Evolutionary conservation across 1,140 invertebrate species (phyloP).

Genomic region (Bombyx mori): ASM3026992v2 NC_085110.1:2643001-2643500

Average conservation of each 20-base stretch:
- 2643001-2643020: too few relatives aligned
- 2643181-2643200: conserved; percentile 1
- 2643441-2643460: too few relatives aligned
- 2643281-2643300: conserved; percentile 93
- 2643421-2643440: too few relatives aligned
- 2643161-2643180: neutral
- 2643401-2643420: too few relatives aligned
- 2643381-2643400: neutral
- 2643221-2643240: conserved; percentile 53
- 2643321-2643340: neutral
- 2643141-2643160: neutral
- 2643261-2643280: conserved; percentile 88
- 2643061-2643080: too few relatives aligned
- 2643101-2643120: too few relatives aligned
- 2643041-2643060: too few relatives aligned
- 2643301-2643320: conserved; percentile 75
- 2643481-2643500: too few relatives aligned
- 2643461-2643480: too few relatives aligned
- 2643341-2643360: neutral
- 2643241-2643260: conserved; percentile 82
- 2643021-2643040: too few relatives aligned
- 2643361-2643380: neutral
- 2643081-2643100: too few relatives aligned
- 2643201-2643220: conserved; percentile 33
- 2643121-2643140: neutral